These are phyloP conservation scores for Hetaerina americana DNA, from an alignment of 1,140 invertebrate genomes.

Conservation along the genomic window DNA sequence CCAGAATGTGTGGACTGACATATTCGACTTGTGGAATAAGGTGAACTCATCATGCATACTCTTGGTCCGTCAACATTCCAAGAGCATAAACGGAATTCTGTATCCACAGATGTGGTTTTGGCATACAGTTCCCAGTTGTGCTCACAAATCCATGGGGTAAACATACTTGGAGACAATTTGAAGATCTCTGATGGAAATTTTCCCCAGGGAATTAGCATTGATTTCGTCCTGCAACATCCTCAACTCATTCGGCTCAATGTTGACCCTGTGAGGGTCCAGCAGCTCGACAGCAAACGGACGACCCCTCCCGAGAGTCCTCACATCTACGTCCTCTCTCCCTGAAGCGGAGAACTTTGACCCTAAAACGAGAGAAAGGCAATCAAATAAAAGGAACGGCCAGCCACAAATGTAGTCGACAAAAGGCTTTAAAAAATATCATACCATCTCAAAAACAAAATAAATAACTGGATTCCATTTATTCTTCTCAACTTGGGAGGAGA, in stretches of 20 bases:
- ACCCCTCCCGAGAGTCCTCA: slow-evolving; percentile 72
- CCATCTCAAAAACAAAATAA: too few species aligned
- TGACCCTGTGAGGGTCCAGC: slow-evolving; percentile 45
- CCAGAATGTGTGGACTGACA: too few species aligned
- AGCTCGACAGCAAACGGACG: slow-evolving; percentile 79
- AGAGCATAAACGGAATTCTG: neutral
- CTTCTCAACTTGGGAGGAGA: too few species aligned
- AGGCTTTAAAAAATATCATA: neutral
- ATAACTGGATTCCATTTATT: too few species aligned
- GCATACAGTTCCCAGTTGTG: slow-evolving; percentile 5
- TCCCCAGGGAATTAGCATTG: slow-evolving; percentile 40
- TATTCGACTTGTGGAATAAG: too few species aligned
- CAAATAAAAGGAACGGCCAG: too few species aligned
- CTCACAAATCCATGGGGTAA: neutral
- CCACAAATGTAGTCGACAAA: too few species aligned
- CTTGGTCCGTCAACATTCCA: too few species aligned
- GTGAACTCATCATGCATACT: too few species aligned
- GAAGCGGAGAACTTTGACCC: slow-evolving; percentile 76
- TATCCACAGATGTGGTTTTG: slow-evolving; percentile 1
- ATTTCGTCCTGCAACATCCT: slow-evolving; percentile 40
- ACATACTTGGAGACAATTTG: slow-evolving; percentile 47
- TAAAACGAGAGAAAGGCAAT: too few species aligned
- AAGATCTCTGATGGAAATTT: slow-evolving; percentile 47
- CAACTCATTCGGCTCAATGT: slow-evolving; percentile 37
- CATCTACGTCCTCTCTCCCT: slow-evolving; percentile 90